A percentile compares a stretch with the other conserved stretches of the same genome.
Conservation (phyloP, 1,140 invertebrate species). For the Coptotermes formosanus region DNA sequence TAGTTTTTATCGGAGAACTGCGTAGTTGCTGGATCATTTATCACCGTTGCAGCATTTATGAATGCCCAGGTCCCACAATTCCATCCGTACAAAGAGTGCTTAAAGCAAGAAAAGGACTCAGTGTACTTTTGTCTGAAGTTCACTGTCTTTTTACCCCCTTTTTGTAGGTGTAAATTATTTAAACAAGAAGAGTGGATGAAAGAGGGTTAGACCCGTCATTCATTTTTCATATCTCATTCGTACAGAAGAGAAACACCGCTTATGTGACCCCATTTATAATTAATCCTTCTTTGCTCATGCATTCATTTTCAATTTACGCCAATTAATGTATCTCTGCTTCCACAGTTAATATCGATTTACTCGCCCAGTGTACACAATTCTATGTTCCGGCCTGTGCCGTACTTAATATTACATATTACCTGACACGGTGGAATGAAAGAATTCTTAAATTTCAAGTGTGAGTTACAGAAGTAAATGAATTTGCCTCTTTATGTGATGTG, state of each 20-base stretch:
- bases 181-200: not conserved
- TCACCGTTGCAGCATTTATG: conserved; percentile 6
- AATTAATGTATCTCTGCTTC: not conserved
- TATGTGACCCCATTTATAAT: not conserved
- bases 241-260: not conserved
- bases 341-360: not conserved
- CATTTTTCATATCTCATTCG: not conserved
- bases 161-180: conserved; percentile 1
- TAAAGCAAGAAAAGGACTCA: not conserved
- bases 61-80: not conserved
- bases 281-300: not conserved
- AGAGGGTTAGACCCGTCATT: not conserved
- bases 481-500: too few relatives aligned
- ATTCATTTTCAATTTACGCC: not conserved
- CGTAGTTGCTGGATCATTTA: not conserved
- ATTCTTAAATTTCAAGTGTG: too few relatives aligned
- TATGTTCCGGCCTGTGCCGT: too few relatives aligned
- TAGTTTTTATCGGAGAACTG: not conserved
- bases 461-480: too few relatives aligned
- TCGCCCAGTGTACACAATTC: too few relatives aligned
- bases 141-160: not conserved
- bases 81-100: not conserved
- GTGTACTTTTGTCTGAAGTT: not conserved
- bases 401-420: too few relatives aligned
- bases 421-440: too few relatives aligned